Percentiles rank a stretch among this genome's conserved stretches.
Conservation (phyloP, 1,140 invertebrate genomes). For the Aricia agestis region DNA sequence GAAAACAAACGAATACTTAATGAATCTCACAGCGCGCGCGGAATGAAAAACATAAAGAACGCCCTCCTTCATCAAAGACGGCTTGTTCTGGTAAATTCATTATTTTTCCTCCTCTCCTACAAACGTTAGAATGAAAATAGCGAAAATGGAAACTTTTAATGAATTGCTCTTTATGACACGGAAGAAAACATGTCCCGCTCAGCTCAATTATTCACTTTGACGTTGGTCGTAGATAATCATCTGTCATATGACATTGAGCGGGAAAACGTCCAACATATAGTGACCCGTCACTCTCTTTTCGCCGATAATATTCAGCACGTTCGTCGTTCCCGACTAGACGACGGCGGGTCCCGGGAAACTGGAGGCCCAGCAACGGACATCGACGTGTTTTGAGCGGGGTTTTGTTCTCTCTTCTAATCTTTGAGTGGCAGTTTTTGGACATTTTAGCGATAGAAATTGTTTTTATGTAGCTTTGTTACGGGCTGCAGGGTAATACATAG, state of each 20-base stretch:
- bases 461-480: slow-evolving; percentile 16
- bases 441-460: slow-evolving; percentile 18
- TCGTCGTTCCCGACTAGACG: slow-evolving; percentile 20
- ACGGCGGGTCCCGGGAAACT: slow-evolving; percentile 34
- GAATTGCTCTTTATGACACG: not conserved
- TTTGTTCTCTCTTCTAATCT: slow-evolving; percentile 50
- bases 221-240: slow-evolving; percentile 70
- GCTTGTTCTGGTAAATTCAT: slow-evolving; percentile 37
- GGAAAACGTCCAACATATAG: slow-evolving; percentile 42
- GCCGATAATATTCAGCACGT: slow-evolving; percentile 28
- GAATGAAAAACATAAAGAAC: slow-evolving; percentile 36
- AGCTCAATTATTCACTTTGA: slow-evolving; percentile 74
- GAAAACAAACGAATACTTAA: slow-evolving; percentile 52
- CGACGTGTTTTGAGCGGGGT: slow-evolving; percentile 58
- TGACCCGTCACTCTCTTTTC: slow-evolving; percentile 38
- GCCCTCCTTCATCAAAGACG: slow-evolving; percentile 34
- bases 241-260: slow-evolving; percentile 62
- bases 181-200: slow-evolving; percentile 32
- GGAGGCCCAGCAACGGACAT: slow-evolving; percentile 52
- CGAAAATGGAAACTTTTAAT: not conserved
- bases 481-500: too few species aligned
- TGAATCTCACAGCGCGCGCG: slow-evolving; percentile 38
- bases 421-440: slow-evolving; percentile 49
- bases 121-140: slow-evolving; percentile 9
- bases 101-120: slow-evolving; percentile 18